Evolutionary conservation across 1,140 invertebrate species (phyloP), one percentile per base, ranked within the genome.

Genomic region (Sycophila sp.): DNA sequence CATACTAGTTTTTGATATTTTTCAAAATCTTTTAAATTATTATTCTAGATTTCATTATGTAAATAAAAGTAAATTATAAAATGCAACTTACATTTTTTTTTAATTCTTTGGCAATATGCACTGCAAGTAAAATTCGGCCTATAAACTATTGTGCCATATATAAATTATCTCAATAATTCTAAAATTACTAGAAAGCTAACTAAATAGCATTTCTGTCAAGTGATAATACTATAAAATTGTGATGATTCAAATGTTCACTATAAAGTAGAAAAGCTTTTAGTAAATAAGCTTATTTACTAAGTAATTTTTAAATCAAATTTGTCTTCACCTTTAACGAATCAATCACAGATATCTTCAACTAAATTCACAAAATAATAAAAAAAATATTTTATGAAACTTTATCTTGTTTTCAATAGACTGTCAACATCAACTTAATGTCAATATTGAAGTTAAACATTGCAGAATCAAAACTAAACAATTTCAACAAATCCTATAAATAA

Each of bases 131-230:
- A 63, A 10, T 32, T 49, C 17, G 60, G 42, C 60, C 60, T 63
- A 49, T 49, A 32, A 49, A 30, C 22, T 32, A 30, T 63, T 63
- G 42, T 63, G 60, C 60, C 42, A 63, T 30, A 32, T n/a, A 45
- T 45, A 45, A 60, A 47, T 8, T 17, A 32, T 63, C 60, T 63
- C n/a, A 22, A 47, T 49, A 63, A 49, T 47, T 63, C 34, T 26
- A 47, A 49, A 36, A 49, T 49, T 49, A 22, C 11, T 62, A 26
- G 22, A 60, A 53, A 58, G 55, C 55, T 58, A 26, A n/a, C 13
- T 7, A 15, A 40, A 22, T 24, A 59, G 56, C 36, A 42, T 28
- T 60, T 45, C 24, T 45, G 42, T 42, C 24, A 28, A 60, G 38
- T 60, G 15, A 60, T 45, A 60, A 15, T 17, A n/a, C 24, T 17